Evolutionary conservation across 2,797 vertebrate species (phyloP), one percentile per base, ranked within the genome.

Genomic region (Paedocypris micromegethes): DNA sequence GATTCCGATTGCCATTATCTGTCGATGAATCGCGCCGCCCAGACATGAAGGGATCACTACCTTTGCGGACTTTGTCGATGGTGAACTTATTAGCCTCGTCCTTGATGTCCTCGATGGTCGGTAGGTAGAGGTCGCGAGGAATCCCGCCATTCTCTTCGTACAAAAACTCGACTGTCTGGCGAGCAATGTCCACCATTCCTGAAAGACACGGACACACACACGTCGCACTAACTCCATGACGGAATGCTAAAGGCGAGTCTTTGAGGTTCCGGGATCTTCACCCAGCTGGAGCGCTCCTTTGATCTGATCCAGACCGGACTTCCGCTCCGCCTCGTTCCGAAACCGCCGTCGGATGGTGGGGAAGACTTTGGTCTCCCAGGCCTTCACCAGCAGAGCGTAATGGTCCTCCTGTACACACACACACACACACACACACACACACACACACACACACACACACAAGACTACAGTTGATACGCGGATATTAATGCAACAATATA

Each of bases 1-100:
- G 23, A 23, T 23, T 23, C 23, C 1, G 23, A 23, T 23, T 23
- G 23, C 23, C 23, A 23, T 23, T 1, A 23, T 23, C 23, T 23
- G 23, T 23, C 23, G 23, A 23, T 23, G 23, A 23, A 23, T 23
- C 23, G 23, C 23, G 1, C 23, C 23, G 23, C 23, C 23, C 23
- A 23, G 23, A 23, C 23, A 23, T 23, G 23, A 23, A 23, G 23
- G 23, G 1, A 23, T 23, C 23, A 1, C 23, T 23, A 98, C 97
- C 97, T 98, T 98, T 98, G 77, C 96, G 95, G 77, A 99, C 96
- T 97, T 98, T 99, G 84, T 99, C 96, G 23, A 94, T 92, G 2
- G 95, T 99, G 84, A 99, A 98, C 83, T 99, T 99, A 86, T 97
- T 98, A 66, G 97, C 97, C 82, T 99, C 97, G 0, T 98, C 97